Conservation (phyloP, 2,888 invertebrate species). For the Pyrrhia umbra region DNA sequence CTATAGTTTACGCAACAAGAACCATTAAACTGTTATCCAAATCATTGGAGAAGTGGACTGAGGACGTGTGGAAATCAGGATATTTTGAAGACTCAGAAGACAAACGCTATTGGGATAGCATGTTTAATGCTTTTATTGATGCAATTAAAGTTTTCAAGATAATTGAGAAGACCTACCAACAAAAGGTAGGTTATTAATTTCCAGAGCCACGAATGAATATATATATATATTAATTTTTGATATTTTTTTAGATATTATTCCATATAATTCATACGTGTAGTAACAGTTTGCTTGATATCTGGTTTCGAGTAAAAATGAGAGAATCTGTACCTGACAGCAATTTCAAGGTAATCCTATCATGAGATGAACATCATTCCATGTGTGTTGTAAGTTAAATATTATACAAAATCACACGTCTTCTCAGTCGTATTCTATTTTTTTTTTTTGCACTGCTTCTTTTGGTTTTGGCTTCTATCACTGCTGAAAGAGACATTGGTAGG, state of each 20-base stretch:
- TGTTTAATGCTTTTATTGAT: background rate
- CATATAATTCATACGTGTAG: background rate
- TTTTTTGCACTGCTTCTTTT: no score
- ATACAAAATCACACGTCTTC: no score
- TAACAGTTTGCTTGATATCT: background rate
- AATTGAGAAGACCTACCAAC: background rate
- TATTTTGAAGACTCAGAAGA: no score
- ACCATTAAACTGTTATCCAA: constrained; percentile 3
- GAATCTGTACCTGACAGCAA: background rate
- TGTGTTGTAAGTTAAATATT: no score
- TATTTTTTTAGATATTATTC: background rate
- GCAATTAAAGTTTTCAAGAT: background rate
- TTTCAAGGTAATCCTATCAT: background rate
- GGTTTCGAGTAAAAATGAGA: background rate
- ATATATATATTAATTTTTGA: no score
- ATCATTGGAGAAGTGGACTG: constrained; percentile 1
- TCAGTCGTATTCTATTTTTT: no score
- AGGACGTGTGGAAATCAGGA: constrained; percentile 3
- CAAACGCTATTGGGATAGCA: background rate
- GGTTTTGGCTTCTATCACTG: no score
- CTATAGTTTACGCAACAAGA: constrained; percentile 12
- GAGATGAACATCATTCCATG: background rate
- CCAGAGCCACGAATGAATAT: no score
- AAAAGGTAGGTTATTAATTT: background rate
- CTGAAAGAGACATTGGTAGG: no score